Evolutionary conservation across 2,888 invertebrate species (phyloP).

Genomic region (Sesia bembeciformis): DNA sequence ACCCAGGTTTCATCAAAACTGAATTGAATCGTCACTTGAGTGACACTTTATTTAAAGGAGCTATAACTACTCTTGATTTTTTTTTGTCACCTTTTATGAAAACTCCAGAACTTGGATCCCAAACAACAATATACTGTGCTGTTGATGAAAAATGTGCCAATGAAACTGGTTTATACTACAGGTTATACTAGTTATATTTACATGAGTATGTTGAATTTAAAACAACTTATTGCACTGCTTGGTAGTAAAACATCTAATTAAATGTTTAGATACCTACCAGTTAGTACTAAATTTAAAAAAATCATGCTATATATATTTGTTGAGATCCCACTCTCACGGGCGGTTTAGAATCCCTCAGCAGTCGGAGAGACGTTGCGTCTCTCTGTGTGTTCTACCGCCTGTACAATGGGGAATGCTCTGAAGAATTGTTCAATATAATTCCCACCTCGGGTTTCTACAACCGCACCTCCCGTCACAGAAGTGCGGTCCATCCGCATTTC

Average conservation of each 20-base stretch:
- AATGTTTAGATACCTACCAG: too few relatives aligned
- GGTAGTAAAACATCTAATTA: not conserved
- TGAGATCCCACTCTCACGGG: not conserved
- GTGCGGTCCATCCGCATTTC: too few relatives aligned
- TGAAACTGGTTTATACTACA: slow-evolving; percentile 76
- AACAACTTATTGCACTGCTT: not conserved
- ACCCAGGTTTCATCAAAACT: slow-evolving; percentile 84
- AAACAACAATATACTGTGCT: slow-evolving; percentile 83
- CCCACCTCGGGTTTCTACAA: too few relatives aligned
- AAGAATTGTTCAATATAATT: too few relatives aligned
- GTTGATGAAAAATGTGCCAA: slow-evolving; percentile 77
- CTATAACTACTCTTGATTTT: slow-evolving; percentile 40
- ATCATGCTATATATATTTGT: not conserved
- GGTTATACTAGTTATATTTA: slow-evolving; percentile 31
- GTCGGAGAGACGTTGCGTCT: too few relatives aligned
- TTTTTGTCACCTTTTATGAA: slow-evolving; percentile 65
- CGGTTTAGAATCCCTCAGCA: too few relatives aligned
- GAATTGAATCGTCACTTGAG: slow-evolving; percentile 81
- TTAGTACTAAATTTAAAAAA: too few relatives aligned
- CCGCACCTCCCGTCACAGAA: too few relatives aligned
- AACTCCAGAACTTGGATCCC: slow-evolving; percentile 79
- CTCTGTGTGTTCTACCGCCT: too few relatives aligned
- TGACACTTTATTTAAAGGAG: slow-evolving; percentile 60
- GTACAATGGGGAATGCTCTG: too few relatives aligned
- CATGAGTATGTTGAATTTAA: not conserved